Conservation (phyloP, 2,888 invertebrate genomes). For the Lasioglossum leucozonium region DNA sequence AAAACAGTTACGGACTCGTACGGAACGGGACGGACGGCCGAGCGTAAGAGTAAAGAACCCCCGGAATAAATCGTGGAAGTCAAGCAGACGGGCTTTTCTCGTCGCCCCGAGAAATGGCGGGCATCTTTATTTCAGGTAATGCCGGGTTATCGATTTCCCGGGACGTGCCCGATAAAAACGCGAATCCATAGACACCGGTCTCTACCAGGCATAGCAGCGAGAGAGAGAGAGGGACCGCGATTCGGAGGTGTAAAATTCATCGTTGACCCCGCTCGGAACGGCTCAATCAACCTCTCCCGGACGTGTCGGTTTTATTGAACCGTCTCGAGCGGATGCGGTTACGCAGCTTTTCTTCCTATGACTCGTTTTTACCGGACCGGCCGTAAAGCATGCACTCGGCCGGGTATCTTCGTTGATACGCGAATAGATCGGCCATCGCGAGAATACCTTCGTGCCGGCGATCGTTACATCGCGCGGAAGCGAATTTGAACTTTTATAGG, state of each 20-base stretch:
- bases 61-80: slow-evolving; percentile 12
- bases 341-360: slow-evolving; percentile 3
- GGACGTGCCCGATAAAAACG: slow-evolving; percentile 18
- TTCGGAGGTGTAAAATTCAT: slow-evolving; percentile 45
- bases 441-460: neutral
- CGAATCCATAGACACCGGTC: slow-evolving; percentile 3
- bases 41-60: neutral
- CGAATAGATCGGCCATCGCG: neutral
- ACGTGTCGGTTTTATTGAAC: slow-evolving; percentile 20
- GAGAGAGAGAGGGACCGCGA: neutral
- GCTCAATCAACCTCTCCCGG: slow-evolving; percentile 10
- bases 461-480: neutral
- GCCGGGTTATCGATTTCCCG: slow-evolving; percentile 33
- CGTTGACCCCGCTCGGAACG: slow-evolving; percentile 30
- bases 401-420: neutral
- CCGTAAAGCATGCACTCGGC: slow-evolving; percentile 12
- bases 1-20: neutral
- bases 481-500: neutral
- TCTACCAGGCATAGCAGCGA: neutral
- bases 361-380: slow-evolving; percentile 23
- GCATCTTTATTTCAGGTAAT: slow-evolving; percentile 30
- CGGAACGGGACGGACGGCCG: neutral
- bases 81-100: neutral
- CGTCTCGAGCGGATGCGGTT: slow-evolving; percentile 18
- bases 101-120: slow-evolving; percentile 31